Percentiles rank a stretch among this genome's conserved stretches.
phyloP scores from a whole-genome alignment of 1,140 invertebrate species.

The Dreissena polymorpha region DNA sequence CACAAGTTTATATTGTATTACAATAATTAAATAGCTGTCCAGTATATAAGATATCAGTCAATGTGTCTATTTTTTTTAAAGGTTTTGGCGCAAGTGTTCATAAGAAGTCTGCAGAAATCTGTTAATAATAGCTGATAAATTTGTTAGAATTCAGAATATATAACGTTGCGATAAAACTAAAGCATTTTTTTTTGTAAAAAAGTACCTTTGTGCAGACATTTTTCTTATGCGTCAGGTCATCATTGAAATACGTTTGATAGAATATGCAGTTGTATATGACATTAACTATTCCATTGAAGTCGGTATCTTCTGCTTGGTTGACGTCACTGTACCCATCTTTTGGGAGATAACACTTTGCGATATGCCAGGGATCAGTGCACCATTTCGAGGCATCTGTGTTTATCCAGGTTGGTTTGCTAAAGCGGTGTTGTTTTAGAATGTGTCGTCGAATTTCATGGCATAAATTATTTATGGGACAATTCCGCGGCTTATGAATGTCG shows the following conservation, averaged over 20 bases:
- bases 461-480: conserved; percentile 3
- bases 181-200: too few species aligned
- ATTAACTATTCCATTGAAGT: conserved; percentile 19
- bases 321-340: background rate
- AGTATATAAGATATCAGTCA: too few species aligned
- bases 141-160: too few species aligned
- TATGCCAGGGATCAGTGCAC: background rate
- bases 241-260: background rate
- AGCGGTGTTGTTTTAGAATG: background rate
- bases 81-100: too few species aligned
- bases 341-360: conserved; percentile 9
- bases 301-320: background rate
- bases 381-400: conserved; percentile 9
- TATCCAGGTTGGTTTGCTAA: background rate
- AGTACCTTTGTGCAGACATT: background rate
- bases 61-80: too few species aligned
- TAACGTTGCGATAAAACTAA: too few species aligned
- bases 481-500: too few species aligned
- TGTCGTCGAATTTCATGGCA: background rate
- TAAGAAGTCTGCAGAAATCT: too few species aligned
- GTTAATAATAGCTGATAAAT: too few species aligned
- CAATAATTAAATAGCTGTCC: too few species aligned
- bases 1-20: too few species aligned
- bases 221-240: background rate
- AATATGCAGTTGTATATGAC: background rate